Conservation (phyloP, 2,797 vertebrate species). For the Mormyrus proboscirostris region DNA sequence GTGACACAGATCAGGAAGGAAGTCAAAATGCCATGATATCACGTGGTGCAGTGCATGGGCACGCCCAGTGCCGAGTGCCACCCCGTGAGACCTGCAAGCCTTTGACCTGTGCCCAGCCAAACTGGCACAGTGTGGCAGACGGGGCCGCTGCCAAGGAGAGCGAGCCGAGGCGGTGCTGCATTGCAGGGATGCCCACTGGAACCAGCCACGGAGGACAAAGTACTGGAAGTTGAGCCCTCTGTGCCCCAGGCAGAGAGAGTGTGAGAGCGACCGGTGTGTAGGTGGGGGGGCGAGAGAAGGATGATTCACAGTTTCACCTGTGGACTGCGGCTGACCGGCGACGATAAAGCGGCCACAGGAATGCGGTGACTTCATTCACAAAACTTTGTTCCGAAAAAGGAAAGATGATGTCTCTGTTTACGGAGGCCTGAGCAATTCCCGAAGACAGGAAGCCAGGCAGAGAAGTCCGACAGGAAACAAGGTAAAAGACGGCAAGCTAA, state of each 20-base stretch:
- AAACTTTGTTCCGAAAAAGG: background rate
- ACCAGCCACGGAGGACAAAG: background rate
- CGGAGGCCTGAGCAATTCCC: background rate
- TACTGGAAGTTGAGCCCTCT: background rate
- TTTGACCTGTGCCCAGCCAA: background rate
- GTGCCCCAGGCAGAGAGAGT: background rate
- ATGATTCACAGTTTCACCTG: slow-evolving; percentile 23
- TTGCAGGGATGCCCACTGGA: background rate
- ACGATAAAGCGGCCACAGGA: slow-evolving; percentile 16
- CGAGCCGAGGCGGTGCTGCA: background rate
- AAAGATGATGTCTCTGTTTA: background rate
- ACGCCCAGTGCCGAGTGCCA: background rate
- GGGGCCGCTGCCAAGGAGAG: background rate
- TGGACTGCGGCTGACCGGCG: background rate
- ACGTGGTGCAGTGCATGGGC: background rate
- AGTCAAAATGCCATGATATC: background rate
- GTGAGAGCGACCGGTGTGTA: background rate
- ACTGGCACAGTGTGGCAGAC: background rate
- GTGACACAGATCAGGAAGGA: background rate
- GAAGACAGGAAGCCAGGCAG: slow-evolving; percentile 11
- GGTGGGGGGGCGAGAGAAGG: background rate
- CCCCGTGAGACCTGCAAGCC: background rate
- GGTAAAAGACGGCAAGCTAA: background rate
- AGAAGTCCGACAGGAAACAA: background rate
- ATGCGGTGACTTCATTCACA: slow-evolving; percentile 20